These are phyloP conservation scores for Gymnoscelis rufifasciata DNA, from an alignment of 2,888 invertebrate species.

Conservation along the genomic window DNA sequence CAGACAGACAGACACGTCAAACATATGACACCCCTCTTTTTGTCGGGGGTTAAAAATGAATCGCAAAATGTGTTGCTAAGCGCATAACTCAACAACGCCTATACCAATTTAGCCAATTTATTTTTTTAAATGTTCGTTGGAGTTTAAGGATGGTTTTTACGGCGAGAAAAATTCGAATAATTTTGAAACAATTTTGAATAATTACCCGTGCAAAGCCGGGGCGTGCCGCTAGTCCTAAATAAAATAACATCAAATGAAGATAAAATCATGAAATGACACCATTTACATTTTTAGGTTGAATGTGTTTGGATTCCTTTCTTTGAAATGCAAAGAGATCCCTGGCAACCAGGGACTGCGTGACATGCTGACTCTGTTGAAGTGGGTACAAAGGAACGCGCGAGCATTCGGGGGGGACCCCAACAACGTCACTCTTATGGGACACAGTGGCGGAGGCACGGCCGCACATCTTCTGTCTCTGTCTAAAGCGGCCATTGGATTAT, in stretches of 20 bases:
- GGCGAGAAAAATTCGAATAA: too few species aligned
- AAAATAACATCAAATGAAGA: not conserved
- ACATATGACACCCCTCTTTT: too few species aligned
- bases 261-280: not conserved
- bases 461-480: slow-evolving; percentile 49
- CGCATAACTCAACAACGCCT: too few species aligned
- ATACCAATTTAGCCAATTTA: too few species aligned
- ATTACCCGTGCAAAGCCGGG: too few species aligned
- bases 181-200: too few species aligned
- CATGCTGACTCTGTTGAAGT: slow-evolving; percentile 47
- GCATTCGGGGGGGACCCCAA: slow-evolving; percentile 54
- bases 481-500: slow-evolving; percentile 44
- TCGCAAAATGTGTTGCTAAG: too few species aligned
- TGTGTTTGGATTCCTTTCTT: slow-evolving; percentile 12
- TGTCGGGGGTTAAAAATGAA: too few species aligned
- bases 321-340: slow-evolving; percentile 45
- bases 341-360: slow-evolving; percentile 61
- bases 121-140: too few species aligned
- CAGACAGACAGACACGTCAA: too few species aligned
- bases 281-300: slow-evolving; percentile 26
- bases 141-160: too few species aligned
- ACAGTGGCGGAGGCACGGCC: slow-evolving; percentile 50
- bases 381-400: slow-evolving; percentile 51
- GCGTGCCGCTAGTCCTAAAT: too few species aligned
- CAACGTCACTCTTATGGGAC: slow-evolving; percentile 53